A percentile compares a stretch with the other conserved stretches of the same genome.
Evolutionary conservation across 2,797 vertebrate species (phyloP).

Genomic region (Valencia hispanica): DNA sequence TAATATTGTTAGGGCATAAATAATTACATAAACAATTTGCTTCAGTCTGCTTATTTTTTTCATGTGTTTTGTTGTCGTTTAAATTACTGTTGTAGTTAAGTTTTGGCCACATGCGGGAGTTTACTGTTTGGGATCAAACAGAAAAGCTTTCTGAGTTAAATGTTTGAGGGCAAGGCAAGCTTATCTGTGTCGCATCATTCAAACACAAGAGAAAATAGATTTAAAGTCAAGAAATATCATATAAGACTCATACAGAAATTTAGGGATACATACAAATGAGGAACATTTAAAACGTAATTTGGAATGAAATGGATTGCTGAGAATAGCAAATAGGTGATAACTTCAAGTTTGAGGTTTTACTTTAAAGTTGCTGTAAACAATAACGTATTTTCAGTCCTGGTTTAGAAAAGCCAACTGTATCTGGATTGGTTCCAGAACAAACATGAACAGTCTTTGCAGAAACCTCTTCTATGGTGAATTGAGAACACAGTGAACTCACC

Average conservation of each 20-base stretch:
- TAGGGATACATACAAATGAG: background rate
- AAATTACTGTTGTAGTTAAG: background rate
- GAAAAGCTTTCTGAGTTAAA: background rate
- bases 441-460: background rate
- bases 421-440: background rate
- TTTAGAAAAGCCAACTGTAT: background rate
- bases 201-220: background rate
- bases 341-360: background rate
- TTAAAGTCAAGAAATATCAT: background rate
- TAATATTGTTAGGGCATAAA: background rate
- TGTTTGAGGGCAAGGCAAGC: too few species aligned
- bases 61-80: background rate
- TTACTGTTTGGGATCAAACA: background rate
- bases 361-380: background rate
- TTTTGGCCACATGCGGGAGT: background rate
- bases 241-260: too few species aligned
- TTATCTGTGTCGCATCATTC: background rate
- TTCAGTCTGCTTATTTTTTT: background rate
- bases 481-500: background rate
- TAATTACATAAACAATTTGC: background rate
- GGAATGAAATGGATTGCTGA: background rate
- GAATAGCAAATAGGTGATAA: background rate
- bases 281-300: background rate
- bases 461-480: background rate
- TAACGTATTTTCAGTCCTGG: background rate